A percentile compares a stretch with the other conserved stretches of the same genome.
Evolutionary conservation across 2,888 invertebrate genomes (phyloP).

Genomic region (Drosophila mercatorum): DNA sequence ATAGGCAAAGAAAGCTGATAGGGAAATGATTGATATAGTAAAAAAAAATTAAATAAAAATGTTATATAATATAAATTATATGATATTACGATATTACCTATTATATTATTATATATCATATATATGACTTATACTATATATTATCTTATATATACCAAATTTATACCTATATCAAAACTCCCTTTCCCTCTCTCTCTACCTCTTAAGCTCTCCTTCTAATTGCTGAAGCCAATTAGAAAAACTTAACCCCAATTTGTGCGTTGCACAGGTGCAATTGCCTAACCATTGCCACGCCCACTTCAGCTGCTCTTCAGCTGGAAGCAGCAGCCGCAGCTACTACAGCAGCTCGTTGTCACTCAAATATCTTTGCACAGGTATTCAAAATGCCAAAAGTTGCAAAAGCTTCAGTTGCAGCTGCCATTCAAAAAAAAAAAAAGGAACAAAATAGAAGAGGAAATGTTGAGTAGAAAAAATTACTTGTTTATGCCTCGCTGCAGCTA

Average conservation of each 20-base stretch:
- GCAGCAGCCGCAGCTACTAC: neutral
- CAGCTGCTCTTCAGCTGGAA: constrained; percentile 1
- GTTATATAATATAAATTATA: too few species aligned
- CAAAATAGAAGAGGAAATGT: neutral
- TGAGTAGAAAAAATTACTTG: constrained; percentile 27
- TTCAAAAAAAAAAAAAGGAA: constrained; percentile 18
- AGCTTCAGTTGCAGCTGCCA: constrained; percentile 13
- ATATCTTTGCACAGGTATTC: constrained; percentile 5
- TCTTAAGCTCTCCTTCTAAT: constrained; percentile 31
- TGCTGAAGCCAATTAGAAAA: constrained; percentile 73
- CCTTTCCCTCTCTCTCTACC: constrained; percentile 28
- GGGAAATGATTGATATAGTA: too few species aligned
- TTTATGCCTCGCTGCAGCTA: constrained; percentile 51
- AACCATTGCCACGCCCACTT: neutral
- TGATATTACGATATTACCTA: too few species aligned
- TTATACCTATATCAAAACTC: neutral
- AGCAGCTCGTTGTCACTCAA: constrained; percentile 11
- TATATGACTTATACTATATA: neutral
- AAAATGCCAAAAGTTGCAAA: constrained; percentile 10
- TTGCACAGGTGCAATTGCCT: constrained; percentile 18
- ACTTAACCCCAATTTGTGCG: constrained; percentile 71
- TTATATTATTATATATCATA: too few species aligned
- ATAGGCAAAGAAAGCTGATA: too few species aligned
- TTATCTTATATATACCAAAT: neutral
- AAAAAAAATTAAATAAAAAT: too few species aligned